Conservation (phyloP, 2,113 vertebrate species). For the Etheostoma spectabile region DNA sequence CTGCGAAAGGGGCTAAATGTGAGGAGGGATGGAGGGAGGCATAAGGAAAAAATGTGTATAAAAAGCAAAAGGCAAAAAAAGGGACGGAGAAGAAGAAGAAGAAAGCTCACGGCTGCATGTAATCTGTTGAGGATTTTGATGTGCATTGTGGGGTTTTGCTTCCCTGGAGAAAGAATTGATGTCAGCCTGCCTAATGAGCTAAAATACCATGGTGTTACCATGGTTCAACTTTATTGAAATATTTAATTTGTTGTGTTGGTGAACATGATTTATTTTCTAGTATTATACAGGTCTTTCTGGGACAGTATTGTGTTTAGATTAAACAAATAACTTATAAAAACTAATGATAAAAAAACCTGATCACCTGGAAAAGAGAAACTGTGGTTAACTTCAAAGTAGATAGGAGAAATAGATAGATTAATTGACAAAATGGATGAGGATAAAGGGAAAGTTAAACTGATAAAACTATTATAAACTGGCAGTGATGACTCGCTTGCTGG, state of each 20-base stretch:
- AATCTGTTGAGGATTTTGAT: not conserved
- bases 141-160: not conserved
- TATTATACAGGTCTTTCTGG: slow-evolving; percentile 5
- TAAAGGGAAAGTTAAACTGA: slow-evolving; percentile 75
- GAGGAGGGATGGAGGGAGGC: slow-evolving; percentile 16
- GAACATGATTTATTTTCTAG: not conserved
- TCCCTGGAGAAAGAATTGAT: not conserved
- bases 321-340: not conserved
- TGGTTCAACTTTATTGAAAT: not conserved
- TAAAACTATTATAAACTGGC: slow-evolving; percentile 81
- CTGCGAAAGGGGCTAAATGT: slow-evolving; percentile 49
- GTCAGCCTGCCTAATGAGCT: not conserved
- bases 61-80: slow-evolving; percentile 3
- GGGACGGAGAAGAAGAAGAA: not conserved
- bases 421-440: slow-evolving; percentile 59
- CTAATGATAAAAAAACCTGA: not conserved
- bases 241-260: not conserved
- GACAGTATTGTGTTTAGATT: not conserved
- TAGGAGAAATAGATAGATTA: slow-evolving; percentile 31
- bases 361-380: slow-evolving; percentile 33
- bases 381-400: slow-evolving; percentile 38
- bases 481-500: slow-evolving; percentile 55
- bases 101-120: not conserved
- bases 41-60: slow-evolving; percentile 10
- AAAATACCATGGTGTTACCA: too few species aligned